phyloP scores from a whole-genome alignment of 2,797 vertebrate species.

The Channa striata region DNA sequence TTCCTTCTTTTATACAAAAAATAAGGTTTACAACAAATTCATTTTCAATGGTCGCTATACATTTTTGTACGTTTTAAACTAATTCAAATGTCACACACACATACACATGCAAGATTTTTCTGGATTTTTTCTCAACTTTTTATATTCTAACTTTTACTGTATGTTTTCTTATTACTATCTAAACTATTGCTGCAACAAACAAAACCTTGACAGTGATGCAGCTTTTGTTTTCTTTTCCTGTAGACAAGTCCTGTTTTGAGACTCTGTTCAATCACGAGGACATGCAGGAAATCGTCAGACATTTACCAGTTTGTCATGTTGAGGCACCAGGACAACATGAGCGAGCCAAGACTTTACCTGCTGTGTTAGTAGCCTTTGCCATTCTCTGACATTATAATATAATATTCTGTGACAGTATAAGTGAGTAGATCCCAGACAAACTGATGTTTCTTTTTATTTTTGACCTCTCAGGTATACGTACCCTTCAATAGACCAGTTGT shows the following conservation, averaged over 20 bases:
- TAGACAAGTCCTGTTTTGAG: slow-evolving; percentile 95
- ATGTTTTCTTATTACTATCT: background rate
- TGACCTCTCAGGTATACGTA: slow-evolving; percentile 87
- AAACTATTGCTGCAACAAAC: background rate
- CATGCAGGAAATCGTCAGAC: slow-evolving; percentile 93
- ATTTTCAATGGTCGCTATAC: too few species aligned
- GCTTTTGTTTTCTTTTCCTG: background rate
- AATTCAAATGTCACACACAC: background rate
- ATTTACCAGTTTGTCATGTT: slow-evolving; percentile 93
- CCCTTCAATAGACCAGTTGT: slow-evolving; percentile 95
- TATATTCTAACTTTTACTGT: too few species aligned
- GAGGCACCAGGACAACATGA: slow-evolving; percentile 96
- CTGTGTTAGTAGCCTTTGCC: slow-evolving; percentile 81
- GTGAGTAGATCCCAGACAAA: background rate
- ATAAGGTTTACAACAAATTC: too few species aligned
- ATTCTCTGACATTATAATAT: background rate
- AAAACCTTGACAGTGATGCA: background rate
- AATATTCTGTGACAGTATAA: background rate
- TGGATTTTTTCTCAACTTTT: too few species aligned
- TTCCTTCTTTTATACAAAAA: background rate
- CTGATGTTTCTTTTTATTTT: slow-evolving; percentile 17
- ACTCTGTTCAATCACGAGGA: slow-evolving; percentile 92
- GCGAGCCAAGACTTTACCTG: slow-evolving; percentile 88
- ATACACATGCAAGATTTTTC: too few species aligned
- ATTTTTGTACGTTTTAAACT: background rate